Evolutionary conservation across 92 coral and sea anemone species (phyloP).

Genomic region (Epizoanthus illoricatus): DNA sequence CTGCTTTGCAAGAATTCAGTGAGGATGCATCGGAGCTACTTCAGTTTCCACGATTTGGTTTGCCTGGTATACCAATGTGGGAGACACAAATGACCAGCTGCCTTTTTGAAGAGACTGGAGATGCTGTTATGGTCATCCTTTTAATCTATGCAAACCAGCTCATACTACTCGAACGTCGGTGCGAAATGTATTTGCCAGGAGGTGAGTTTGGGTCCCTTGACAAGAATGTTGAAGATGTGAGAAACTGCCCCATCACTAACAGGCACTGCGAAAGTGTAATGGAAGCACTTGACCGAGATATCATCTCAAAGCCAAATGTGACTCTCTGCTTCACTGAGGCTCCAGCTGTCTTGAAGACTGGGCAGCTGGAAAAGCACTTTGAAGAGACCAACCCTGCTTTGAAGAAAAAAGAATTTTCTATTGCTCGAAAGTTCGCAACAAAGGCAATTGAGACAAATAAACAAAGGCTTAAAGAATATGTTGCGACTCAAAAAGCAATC

Average conservation of each 20-base stretch:
- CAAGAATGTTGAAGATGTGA: constrained; percentile 2
- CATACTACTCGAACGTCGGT: constrained; percentile 17
- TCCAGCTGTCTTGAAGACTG: constrained; percentile 13
- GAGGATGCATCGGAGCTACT: constrained; percentile 12
- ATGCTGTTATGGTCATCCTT: constrained; percentile 14
- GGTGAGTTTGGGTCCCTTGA: constrained; percentile 5
- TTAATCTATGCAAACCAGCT: constrained; percentile 13
- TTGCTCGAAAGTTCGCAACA: constrained; percentile 25
- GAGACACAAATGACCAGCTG: constrained; percentile 19
- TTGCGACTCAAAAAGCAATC: constrained; percentile 8
- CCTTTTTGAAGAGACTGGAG: constrained; percentile 21
- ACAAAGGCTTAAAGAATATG: constrained; percentile 22
- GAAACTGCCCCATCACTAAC: constrained; percentile 19
- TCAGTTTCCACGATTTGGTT: constrained; percentile 27
- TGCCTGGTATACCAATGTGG: constrained; percentile 21
- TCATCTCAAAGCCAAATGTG: constrained; percentile 3
- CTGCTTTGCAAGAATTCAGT: constrained; percentile 21
- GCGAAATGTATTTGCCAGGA: constrained; percentile 16
- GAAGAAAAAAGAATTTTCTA: constrained; percentile 20
- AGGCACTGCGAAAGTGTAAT: constrained; percentile 19
- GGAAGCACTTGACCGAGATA: constrained; percentile 20
- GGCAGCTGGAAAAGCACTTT: constrained; percentile 25
- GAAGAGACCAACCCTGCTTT: constrained; percentile 20
- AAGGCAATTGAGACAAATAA: constrained; percentile 17
- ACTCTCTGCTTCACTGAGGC: constrained; percentile 20